phyloP scores from a whole-genome alignment of 2,888 invertebrate species.

The Pollenia amentaria region DNA sequence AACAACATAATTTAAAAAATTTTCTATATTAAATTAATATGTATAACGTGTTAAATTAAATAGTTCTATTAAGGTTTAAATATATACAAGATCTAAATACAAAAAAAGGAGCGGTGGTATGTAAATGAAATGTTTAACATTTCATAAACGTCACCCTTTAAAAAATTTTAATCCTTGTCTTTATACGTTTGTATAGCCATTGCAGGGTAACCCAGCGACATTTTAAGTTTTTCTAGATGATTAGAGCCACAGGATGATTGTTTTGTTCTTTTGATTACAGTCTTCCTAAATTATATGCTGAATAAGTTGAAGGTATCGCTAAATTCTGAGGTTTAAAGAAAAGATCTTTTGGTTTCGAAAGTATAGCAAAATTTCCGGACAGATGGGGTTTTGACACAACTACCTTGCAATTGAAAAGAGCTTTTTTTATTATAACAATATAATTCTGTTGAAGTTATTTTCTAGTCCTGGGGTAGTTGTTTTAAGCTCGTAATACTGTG shows the following conservation, averaged over 20 bases:
- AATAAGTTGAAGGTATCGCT: too few species aligned
- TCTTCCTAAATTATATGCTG: too few species aligned
- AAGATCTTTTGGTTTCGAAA: too few species aligned
- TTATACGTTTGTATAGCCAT: not conserved
- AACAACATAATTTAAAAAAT: constrained; percentile 41
- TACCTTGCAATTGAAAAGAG: too few species aligned
- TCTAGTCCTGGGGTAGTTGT: too few species aligned
- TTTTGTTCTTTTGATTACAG: too few species aligned
- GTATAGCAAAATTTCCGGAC: too few species aligned
- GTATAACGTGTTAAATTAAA: constrained; percentile 69
- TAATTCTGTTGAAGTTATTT: too few species aligned
- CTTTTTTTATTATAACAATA: too few species aligned
- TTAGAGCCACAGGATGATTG: not conserved
- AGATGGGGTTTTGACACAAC: too few species aligned
- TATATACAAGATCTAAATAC: constrained; percentile 20
- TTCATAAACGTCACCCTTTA: constrained; percentile 58
- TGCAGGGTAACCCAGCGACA: constrained; percentile 14
- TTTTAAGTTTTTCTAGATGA: not conserved
- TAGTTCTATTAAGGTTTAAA: constrained; percentile 51
- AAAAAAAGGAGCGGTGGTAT: constrained; percentile 10
- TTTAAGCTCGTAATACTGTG: too few species aligned
- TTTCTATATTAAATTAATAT: constrained; percentile 71
- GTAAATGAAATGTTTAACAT: constrained; percentile 60
- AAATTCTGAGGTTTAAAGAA: too few species aligned
- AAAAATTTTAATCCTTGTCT: constrained; percentile 31